phyloP scores from a whole-genome alignment of 2,113 vertebrate genomes.

The Cynopterus brachyotis region DNA sequence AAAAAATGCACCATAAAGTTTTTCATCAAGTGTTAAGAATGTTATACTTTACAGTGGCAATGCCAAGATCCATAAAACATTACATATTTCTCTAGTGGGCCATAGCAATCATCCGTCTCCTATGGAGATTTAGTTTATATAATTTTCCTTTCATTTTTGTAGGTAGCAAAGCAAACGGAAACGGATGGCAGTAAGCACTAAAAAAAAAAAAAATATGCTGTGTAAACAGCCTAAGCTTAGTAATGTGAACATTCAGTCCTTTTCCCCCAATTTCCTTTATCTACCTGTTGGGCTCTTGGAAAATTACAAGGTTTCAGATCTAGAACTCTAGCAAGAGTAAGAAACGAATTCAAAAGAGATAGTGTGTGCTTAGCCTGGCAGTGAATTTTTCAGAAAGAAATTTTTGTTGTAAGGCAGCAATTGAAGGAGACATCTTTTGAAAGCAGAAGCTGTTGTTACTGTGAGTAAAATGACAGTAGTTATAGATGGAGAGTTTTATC shows the following conservation, averaged over 20 bases:
- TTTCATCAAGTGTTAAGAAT: slow-evolving; percentile 42
- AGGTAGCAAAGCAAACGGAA: neutral
- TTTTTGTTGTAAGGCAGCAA: neutral
- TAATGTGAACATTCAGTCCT: neutral
- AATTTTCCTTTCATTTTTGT: neutral
- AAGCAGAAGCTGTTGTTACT: neutral
- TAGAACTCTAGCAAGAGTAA: neutral
- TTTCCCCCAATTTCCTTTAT: neutral
- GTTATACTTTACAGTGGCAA: neutral
- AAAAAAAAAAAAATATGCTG: neutral
- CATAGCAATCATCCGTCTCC: neutral
- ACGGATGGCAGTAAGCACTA: neutral
- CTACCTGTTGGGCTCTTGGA: neutral
- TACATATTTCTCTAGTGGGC: neutral
- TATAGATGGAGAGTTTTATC: neutral
- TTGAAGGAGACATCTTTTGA: neutral
- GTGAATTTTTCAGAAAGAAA: neutral
- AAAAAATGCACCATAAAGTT: neutral
- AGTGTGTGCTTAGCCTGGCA: neutral
- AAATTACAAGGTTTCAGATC: neutral
- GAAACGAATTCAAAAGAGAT: neutral
- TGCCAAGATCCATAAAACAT: neutral
- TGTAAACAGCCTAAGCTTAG: neutral
- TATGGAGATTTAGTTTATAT: neutral
- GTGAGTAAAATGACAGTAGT: neutral